Conservation (phyloP, 2,797 vertebrate genomes). For the Ceryle rudis region DNA sequence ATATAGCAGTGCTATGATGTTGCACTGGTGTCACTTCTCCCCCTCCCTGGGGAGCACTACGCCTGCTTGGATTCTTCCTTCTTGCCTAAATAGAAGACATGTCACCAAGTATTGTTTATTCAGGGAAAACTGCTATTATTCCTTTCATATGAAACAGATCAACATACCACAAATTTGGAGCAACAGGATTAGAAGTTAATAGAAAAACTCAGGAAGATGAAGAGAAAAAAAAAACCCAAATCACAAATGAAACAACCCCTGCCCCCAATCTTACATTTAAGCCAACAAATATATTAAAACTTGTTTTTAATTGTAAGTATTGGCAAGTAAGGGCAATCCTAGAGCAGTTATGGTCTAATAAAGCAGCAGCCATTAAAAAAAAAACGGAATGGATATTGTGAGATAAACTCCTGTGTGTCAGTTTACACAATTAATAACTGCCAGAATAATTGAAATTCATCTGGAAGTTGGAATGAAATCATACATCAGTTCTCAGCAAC, state of each 20-base stretch:
- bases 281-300: constrained; percentile 29
- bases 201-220: background rate
- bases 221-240: background rate
- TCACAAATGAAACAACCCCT: background rate
- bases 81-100: background rate
- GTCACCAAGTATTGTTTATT: background rate
- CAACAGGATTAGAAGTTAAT: background rate
- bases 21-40: background rate
- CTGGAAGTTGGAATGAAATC: background rate
- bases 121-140: background rate
- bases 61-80: background rate
- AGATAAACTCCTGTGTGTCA: background rate
- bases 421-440: constrained; percentile 10
- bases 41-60: background rate
- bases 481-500: background rate
- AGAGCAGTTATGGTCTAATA: constrained; percentile 14
- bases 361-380: constrained; percentile 8
- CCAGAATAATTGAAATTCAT: constrained; percentile 22
- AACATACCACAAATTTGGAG: background rate
- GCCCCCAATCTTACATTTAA: background rate
- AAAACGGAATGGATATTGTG: background rate
- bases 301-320: constrained; percentile 16
- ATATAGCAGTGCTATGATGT: background rate
- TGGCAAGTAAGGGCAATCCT: constrained; percentile 8
- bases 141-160: background rate